phyloP scores from a whole-genome alignment of 2,797 vertebrate species.

The Channa striata region DNA sequence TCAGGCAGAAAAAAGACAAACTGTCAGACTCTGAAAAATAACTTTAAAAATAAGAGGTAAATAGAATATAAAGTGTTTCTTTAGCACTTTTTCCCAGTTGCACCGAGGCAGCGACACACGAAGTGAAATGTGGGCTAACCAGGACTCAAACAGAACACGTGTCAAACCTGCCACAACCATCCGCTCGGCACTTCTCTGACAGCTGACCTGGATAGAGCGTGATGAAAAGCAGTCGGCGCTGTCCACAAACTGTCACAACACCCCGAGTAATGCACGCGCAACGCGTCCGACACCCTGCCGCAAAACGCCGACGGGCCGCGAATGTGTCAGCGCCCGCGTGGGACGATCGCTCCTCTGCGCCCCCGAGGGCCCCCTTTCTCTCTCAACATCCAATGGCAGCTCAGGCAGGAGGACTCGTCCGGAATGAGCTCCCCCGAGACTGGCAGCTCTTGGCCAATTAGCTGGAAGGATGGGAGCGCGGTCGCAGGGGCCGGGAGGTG shows the following conservation, averaged over 20 bases:
- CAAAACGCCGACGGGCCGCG: neutral
- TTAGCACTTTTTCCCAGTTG: neutral
- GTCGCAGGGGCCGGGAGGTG: constrained; percentile 14
- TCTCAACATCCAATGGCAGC: constrained; percentile 4
- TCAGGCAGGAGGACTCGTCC: constrained; percentile 36
- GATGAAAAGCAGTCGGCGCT: constrained; percentile 8
- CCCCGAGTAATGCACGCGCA: neutral
- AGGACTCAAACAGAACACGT: constrained; percentile 25
- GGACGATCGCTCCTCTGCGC: neutral
- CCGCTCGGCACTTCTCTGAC: constrained; percentile 42
- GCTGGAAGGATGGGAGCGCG: constrained; percentile 10
- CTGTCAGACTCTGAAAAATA: neutral
- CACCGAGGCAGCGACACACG: neutral
- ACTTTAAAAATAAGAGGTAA: neutral
- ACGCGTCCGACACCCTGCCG: neutral
- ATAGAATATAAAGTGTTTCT: neutral
- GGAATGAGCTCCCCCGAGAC: constrained; percentile 54
- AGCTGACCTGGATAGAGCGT: constrained; percentile 25
- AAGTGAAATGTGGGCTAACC: constrained; percentile 10
- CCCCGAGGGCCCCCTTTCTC: constrained; percentile 3
- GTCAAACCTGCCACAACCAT: constrained; percentile 34
- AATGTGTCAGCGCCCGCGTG: constrained; percentile 16
- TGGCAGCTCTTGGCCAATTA: constrained; percentile 50
- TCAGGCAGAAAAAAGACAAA: neutral
- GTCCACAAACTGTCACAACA: constrained; percentile 45